phyloP scores from a whole-genome alignment of 1,140 invertebrate species.

The Brachystomella parvula region DNA sequence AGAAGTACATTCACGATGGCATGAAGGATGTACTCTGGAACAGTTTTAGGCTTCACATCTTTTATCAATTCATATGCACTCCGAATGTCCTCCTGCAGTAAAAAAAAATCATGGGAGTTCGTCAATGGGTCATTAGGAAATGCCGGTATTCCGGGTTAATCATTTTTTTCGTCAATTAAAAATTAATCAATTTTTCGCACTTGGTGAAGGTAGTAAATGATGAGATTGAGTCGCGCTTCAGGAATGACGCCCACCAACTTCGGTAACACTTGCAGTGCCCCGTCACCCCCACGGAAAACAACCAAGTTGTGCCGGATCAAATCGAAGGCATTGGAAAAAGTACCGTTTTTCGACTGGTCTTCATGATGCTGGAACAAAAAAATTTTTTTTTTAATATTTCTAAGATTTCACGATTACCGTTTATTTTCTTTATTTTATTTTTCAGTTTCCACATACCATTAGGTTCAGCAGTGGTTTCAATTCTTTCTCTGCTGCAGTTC shows the following conservation, averaged over 20 bases:
- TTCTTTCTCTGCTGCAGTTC: constrained; percentile 81
- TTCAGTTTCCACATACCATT: constrained; percentile 21
- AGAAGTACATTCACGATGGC: constrained; percentile 89
- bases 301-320: constrained; percentile 92
- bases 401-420: no score
- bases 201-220: constrained; percentile 88
- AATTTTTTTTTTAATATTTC: no score
- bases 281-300: constrained; percentile 90
- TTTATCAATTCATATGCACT: constrained; percentile 87
- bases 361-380: constrained; percentile 30
- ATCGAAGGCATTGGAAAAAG: constrained; percentile 54
- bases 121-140: neutral
- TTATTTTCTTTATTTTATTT: no score
- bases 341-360: constrained; percentile 34
- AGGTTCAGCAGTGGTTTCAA: constrained; percentile 60
- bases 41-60: constrained; percentile 82
- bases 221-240: constrained; percentile 91
- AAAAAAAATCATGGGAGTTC: neutral
- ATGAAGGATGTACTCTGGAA: constrained; percentile 94
- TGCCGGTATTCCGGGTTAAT: neutral
- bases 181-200: constrained; percentile 41
- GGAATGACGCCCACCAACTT: constrained; percentile 88
- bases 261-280: constrained; percentile 82
- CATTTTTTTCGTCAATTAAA: constrained; percentile 12
- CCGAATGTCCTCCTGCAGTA: constrained; percentile 62